Conservation (phyloP, 2,888 invertebrate species). For the Archips crataeganus region DNA sequence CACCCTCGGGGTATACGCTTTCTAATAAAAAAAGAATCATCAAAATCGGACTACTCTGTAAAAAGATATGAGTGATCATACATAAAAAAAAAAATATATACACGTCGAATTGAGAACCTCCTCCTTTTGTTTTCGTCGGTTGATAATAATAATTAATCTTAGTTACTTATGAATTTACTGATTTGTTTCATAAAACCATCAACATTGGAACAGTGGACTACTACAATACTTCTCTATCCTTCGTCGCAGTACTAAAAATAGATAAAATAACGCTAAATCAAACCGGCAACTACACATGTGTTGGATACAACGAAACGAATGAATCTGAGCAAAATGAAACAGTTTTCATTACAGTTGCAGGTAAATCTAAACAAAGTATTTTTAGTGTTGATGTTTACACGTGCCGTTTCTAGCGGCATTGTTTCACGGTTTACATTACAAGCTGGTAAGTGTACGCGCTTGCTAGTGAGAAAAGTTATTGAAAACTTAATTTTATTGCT, state of each 20-base stretch:
- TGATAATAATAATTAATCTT: no score
- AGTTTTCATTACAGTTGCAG: constrained; percentile 61
- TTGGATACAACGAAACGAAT: constrained; percentile 51
- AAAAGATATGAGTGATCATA: no score
- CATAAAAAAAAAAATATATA: no score
- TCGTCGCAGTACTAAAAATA: constrained; percentile 64
- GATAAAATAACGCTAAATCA: constrained; percentile 56
- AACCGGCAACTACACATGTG: constrained; percentile 66
- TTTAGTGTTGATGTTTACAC: constrained; percentile 24
- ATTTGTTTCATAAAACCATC: constrained; percentile 48
- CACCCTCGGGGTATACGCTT: no score
- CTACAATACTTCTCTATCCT: constrained; percentile 57
- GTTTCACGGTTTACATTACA: constrained; percentile 5
- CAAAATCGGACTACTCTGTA: no score
- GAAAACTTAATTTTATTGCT: not conserved
- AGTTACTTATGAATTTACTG: constrained; percentile 18
- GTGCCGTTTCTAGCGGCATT: not conserved
- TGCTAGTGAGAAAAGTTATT: not conserved
- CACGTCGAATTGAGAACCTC: no score
- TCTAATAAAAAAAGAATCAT: no score
- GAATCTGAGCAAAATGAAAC: constrained; percentile 48
- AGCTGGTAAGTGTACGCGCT: not conserved
- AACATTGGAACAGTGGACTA: constrained; percentile 52
- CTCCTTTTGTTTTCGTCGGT: no score
- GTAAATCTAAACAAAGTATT: constrained; percentile 50